Base-by-base conservation (phyloP, 2,113 vertebrate species). In the Perca fluviatilis region DNA sequence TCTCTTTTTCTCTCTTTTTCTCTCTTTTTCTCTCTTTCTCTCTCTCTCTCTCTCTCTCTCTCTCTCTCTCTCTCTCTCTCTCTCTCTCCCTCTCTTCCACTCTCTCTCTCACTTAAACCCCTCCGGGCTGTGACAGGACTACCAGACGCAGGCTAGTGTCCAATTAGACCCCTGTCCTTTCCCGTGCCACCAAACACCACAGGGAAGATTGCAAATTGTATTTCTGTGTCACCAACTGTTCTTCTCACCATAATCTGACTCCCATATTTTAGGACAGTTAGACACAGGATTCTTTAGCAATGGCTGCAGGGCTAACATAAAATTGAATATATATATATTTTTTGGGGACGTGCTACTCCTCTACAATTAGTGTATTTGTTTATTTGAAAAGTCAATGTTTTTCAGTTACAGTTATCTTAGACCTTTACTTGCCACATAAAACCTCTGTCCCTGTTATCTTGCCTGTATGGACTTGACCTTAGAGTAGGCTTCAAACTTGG, bases 131-230 rank as follows among this genome's bases (percentile, higher is more conserved):
- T 76, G 91, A 90, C 89, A 86, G 89, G 87, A 84, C 92, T 70
- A 91, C 78, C 91, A 93, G 91, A 90, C 84, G 87, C 90, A 87
- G 88, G 50, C 84, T 79, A 69, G 79, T 47, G 67, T 89, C 90
- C 89, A 88, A 87, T 91, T 80, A 89, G 82, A 49, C 68, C 47
- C 50, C 25, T 30, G 54, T 68, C 47, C 66, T 40, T 68, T 72
- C 80, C 75, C 25, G 21, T 58, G 58, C 75, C 82, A 84, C 72
- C 70, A 69, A 82, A 79, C 86, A 84, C 78, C 43, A 78, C 54
- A 21, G 80, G 77, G 81, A 82, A 82, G 86, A 89, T 73, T 83
- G 83, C 76, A 87, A 85, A 84, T 86, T 74, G 65, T 80, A 66
- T 85, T 88, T 87, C 73, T 36, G 46, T 79, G 58, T 83, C 70